Evolutionary conservation across 2,888 invertebrate species (phyloP).

Genomic region (Nebria brevicollis): DNA sequence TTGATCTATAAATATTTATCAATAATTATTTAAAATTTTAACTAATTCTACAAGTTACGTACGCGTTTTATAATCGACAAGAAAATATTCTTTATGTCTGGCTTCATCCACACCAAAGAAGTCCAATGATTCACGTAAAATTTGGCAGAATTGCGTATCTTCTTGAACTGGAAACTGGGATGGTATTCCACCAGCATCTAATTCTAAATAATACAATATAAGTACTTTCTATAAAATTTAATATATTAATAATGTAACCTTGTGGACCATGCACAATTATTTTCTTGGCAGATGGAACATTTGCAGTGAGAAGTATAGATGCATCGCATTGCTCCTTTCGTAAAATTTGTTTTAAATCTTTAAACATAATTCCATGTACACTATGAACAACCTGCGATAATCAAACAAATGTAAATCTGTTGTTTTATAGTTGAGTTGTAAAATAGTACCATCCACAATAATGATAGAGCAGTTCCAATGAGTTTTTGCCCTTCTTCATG

Average conservation of each 20-base stretch:
- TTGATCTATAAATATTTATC: constrained; percentile 74
- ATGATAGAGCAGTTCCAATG: constrained; percentile 92
- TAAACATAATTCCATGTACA: constrained; percentile 99
- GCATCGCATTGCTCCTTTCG: constrained; percentile 99
- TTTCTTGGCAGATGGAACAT: constrained; percentile 99
- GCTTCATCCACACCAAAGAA: constrained; percentile 96
- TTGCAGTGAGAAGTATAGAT: constrained; percentile 95
- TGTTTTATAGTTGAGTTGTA: constrained; percentile 15
- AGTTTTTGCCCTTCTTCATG: constrained; percentile 95
- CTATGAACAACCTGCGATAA: constrained; percentile 88
- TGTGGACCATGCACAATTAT: constrained; percentile 96
- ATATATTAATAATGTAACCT: constrained; percentile 62
- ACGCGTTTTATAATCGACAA: constrained; percentile 99
- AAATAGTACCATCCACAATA: constrained; percentile 90
- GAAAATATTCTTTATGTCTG: constrained; percentile 87
- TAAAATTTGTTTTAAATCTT: constrained; percentile 97
- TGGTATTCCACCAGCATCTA: constrained; percentile 93
- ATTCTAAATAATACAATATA: constrained; percentile 64
- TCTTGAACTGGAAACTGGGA: constrained; percentile 98
- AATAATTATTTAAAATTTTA: background rate
- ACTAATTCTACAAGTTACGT: constrained; percentile 60
- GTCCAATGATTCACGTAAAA: constrained; percentile 94
- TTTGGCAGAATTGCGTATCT: constrained; percentile 95
- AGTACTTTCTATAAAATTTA: constrained; percentile 50
- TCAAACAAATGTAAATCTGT: background rate